Base-by-base conservation (phyloP, 2,797 vertebrate genomes). In the Tragelaphus oryx region DNA sequence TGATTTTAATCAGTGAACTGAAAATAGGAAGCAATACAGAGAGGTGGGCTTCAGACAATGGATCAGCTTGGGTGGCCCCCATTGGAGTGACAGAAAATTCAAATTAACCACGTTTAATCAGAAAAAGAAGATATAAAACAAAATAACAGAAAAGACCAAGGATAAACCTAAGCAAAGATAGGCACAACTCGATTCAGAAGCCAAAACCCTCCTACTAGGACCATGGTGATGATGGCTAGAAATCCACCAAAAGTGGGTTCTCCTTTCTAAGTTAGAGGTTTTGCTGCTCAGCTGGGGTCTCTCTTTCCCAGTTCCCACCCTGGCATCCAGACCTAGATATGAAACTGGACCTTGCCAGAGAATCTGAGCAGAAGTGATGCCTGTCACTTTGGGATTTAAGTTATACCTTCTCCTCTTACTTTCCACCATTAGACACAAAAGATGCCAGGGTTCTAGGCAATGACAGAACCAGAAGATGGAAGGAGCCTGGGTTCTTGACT, bases 71-170 rank as follows among this genome's bases (percentile, higher is more conserved):
- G 30, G 30, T 4, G 55, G 33, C 59, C 46, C 28, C 48, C 76
- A 80, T 2, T 75, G 57, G 33, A 50, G 33, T 46, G 52, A 41
- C 65, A 96, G 44, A 89, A 95, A 89, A 60, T 37, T 28, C 71
- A 68, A 52, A 55, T 74, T 84, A 60, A 89, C 52, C 26, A 37
- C 8, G 3, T 33, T 81, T 76, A 87, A 55, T 84, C 14, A 54
- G 33, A 65, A 96, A 94, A 95, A 41, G 33, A 94, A 87, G 54
- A 30, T 85, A 37, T 33, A 85, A 78, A 78, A 14, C 57, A 71
- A 93, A 94, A 20, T 59, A 41, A 62, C 44, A 75, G 60, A 83
- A 92, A 89, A 62, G 52, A 82, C 22, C 46, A 71, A 68, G 20
- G n/a, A 20, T 10, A 48, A 41, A 60, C 52, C 71, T 87, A 74